Base-by-base conservation (phyloP, 1,140 invertebrate genomes). In the Argopecten irradians region DNA sequence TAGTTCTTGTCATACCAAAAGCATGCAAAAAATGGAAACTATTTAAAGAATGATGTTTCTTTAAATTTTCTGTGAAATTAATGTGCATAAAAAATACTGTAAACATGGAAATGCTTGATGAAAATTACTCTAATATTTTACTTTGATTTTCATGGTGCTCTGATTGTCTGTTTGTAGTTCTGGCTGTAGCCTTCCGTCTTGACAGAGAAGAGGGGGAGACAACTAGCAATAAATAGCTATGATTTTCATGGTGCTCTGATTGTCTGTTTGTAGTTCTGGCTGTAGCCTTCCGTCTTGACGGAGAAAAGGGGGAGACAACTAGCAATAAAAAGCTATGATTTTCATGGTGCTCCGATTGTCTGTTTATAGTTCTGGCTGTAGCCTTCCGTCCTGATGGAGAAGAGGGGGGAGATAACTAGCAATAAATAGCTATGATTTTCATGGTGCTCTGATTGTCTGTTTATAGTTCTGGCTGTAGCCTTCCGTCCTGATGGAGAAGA, bases 401-500 rank as follows among this genome's bases (percentile, higher is more conserved):
- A 55, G n/a, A 55, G 13, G 13, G 13, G n/a, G n/a, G 13, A 55
- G 46, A 1, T 41, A 19, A 16, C 33, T 39, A 22, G 19, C 22
- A 7, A 7, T 41, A 82, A 82, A n/a, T 82, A 1, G 43, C 87
- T 9, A 82, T 34, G 9, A 0, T 86, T 71, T 83, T 43, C 16
- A 84, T 86, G 28, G 3, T 28, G 5, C 22, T 34, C 86, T 22
- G 86, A 32, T 84, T 85, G 33, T 88, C 88, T 88, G 88, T 89
- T 94, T 92, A 32, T 92, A 97, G 96, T 95, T 0, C 96, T 99
- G 0, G 97, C 97, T 92, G 97, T 99, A 0, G 96, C 96, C 2
- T 99, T 98, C 92, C 97, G 97, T 32, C 98, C 98, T 5, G 98
- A 98, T 96, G 98, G 98, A 0, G 96, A 97, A 95, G 97, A 99